Base-by-base conservation (phyloP, 1,140 invertebrate species). In the Aleiodes sp. region DNA sequence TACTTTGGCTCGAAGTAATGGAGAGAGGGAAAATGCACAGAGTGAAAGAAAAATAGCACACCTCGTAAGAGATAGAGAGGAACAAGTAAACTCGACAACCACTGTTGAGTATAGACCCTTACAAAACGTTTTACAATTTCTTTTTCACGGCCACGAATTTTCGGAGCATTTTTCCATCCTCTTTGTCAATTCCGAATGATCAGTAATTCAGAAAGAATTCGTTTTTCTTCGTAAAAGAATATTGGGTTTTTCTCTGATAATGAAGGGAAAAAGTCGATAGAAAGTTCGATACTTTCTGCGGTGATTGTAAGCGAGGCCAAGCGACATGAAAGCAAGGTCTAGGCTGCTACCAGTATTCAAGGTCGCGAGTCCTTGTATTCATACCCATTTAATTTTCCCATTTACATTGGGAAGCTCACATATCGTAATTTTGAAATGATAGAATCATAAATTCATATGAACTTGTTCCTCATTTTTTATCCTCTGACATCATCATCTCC, bases 271-370 rank as follows among this genome's bases (percentile, higher is more conserved):
- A 16, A 1, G 1, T 43, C 12, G 39, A 14, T n/a, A 43, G 14
- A 16, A 16, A 43, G n/a, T 43, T 43, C 19, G 7, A 24, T 52
- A 26, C 46, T 52, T 52, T 52, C 46, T 52, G 26, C 16, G 14
- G 21, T 2, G 46, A 52, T 24, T 52, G 46, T 52, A 52, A 21
- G 26, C 4, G 46, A 24, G 41, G 14, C 8, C 2, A 14, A 2
- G 41, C 41, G 41, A 14, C n/a, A 19, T 6, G 21, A 21, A 63
- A 69, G 76, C 77, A 81, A 81, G 78, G 77, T 81, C 79, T 81
- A 79, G 79, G 78, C 77, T 80, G 73, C 68, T 68, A 28, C 35
- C 70, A 63, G 69, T 64, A 77, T 76, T 81, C 80, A 81, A 80
- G 79, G 79, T 80, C 79, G 77, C 70, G 71, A 75, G 73, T 41